A percentile compares a stretch with the other conserved stretches of the same genome.
Evolutionary conservation across 2,113 vertebrate species (phyloP).

Genomic region (Callopanchax toddi): DNA sequence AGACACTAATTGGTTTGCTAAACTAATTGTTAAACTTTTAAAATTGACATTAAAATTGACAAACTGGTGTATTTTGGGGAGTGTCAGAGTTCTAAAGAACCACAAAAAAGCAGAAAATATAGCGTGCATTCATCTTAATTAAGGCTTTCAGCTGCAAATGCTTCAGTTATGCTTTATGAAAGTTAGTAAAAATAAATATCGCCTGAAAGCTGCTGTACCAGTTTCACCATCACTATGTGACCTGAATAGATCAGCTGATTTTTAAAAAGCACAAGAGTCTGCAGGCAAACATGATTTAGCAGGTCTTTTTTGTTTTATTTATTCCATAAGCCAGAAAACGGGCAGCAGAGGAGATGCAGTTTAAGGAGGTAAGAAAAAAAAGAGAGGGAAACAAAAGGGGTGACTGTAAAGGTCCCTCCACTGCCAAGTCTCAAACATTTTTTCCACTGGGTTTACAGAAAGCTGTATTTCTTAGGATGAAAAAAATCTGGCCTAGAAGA

Average conservation of each 20-base stretch:
- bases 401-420: slow-evolving; percentile 35
- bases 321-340: slow-evolving; percentile 15
- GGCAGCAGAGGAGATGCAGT: slow-evolving; percentile 14
- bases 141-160: too few species aligned
- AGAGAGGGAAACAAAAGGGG: slow-evolving; percentile 35
- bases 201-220: too few species aligned
- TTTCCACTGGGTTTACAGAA: slow-evolving; percentile 60
- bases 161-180: too few species aligned
- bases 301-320: slow-evolving; percentile 11
- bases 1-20: too few species aligned
- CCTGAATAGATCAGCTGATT: slow-evolving; percentile 17
- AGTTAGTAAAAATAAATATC: too few species aligned
- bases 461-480: slow-evolving; percentile 45
- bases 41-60: too few species aligned
- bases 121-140: too few species aligned
- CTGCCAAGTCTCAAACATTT: slow-evolving; percentile 59
- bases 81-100: too few species aligned
- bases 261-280: slow-evolving; percentile 10
- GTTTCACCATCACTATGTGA: slow-evolving; percentile 2
- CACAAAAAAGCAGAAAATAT: too few species aligned
- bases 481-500: slow-evolving; percentile 37
- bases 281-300: slow-evolving; percentile 14
- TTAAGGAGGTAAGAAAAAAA: slow-evolving; percentile 35
- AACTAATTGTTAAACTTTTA: too few species aligned
- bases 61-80: too few species aligned